These are phyloP conservation scores for Alauda arvensis DNA, from an alignment of 2,797 vertebrate genomes.

Conservation along the genomic window DNA sequence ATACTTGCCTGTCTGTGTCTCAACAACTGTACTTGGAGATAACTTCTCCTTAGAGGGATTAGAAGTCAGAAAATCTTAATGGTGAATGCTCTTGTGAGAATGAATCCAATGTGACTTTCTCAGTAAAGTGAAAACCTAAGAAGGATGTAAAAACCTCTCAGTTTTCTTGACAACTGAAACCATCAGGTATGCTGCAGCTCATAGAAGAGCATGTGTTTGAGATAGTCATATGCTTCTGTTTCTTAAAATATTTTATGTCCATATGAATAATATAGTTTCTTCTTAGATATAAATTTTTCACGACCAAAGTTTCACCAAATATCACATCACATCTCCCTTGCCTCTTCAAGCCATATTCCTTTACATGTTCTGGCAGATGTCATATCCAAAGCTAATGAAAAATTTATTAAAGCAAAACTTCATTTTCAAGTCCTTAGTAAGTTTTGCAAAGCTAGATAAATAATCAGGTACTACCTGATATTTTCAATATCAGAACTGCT, in stretches of 20 bases:
- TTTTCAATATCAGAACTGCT: neutral
- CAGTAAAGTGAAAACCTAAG: neutral
- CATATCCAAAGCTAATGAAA: neutral
- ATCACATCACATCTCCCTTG: neutral
- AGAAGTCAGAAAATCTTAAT: neutral
- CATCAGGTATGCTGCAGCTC: neutral
- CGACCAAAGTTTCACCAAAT: neutral
- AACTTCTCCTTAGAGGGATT: neutral
- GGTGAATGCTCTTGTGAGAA: neutral
- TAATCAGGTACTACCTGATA: neutral
- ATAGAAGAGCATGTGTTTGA: neutral
- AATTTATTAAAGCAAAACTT: neutral
- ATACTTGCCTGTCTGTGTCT: neutral
- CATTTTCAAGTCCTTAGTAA: neutral
- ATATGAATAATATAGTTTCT: neutral
- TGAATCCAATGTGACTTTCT: neutral
- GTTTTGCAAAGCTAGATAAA: neutral
- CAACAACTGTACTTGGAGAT: neutral
- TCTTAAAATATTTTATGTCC: neutral
- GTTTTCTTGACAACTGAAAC: neutral
- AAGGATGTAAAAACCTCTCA: neutral
- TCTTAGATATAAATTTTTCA: neutral
- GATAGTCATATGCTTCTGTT: neutral
- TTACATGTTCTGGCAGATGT: neutral
- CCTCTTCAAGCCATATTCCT: neutral